Evolutionary conservation across 2,888 invertebrate genomes (phyloP).

Genomic region (Parasteatoda lunata): DNA sequence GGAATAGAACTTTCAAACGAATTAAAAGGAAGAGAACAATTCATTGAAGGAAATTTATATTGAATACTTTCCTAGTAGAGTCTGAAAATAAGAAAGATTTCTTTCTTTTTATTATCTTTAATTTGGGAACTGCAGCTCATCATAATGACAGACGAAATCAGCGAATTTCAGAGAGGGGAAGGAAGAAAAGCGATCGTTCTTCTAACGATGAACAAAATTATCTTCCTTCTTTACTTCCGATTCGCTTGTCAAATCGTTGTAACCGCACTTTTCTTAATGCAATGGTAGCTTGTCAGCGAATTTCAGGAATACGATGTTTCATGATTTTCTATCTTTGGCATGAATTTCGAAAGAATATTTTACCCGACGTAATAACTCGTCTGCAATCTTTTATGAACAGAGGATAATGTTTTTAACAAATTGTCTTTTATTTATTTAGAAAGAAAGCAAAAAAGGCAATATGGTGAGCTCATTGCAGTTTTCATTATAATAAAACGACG

Average conservation of each 20-base stretch:
- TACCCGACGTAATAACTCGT: too few species aligned
- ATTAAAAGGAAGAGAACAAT: background rate
- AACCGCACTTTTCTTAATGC: slow-evolving; percentile 46
- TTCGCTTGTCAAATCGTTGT: slow-evolving; percentile 42
- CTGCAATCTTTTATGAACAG: too few species aligned
- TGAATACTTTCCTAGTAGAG: background rate
- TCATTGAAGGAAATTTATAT: background rate
- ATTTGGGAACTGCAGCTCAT: slow-evolving; percentile 8
- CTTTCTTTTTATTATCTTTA: background rate
- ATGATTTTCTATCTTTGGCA: background rate
- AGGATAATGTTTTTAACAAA: too few species aligned
- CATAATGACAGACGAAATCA: slow-evolving; percentile 49
- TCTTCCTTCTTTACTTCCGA: slow-evolving; percentile 31
- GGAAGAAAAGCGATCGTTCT: slow-evolving; percentile 8
- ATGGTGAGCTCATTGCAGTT: too few species aligned
- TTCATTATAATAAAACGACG: too few species aligned
- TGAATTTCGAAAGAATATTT: background rate
- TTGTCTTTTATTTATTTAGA: too few species aligned
- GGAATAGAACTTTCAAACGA: background rate
- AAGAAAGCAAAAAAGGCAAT: too few species aligned
- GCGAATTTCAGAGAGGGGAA: slow-evolving; percentile 39
- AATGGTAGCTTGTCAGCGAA: slow-evolving; percentile 51
- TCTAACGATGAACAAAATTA: slow-evolving; percentile 45
- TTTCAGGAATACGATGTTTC: slow-evolving; percentile 14
- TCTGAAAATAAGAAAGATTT: background rate